A percentile compares a stretch with the other conserved stretches of the same genome.
These are phyloP conservation scores for Epizoanthus rinbou DNA, from an alignment of 92 coral and sea anemone species.

Conservation along the genomic window DNA sequence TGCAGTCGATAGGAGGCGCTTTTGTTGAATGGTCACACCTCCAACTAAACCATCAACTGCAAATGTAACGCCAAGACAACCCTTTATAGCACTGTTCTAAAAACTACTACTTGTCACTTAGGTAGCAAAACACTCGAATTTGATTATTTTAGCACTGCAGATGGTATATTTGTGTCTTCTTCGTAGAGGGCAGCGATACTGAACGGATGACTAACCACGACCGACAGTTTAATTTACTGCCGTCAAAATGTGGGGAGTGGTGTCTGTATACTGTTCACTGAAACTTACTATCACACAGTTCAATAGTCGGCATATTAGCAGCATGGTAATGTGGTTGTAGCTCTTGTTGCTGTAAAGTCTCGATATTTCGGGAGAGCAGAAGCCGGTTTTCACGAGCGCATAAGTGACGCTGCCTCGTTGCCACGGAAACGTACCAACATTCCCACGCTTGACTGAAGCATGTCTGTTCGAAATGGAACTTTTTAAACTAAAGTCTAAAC, in stretches of 20 bases:
- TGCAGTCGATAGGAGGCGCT: neutral
- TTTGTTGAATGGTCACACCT: no score
- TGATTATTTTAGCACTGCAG: neutral
- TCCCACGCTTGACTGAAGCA: no score
- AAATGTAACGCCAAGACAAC: neutral
- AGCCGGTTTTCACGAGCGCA: no score
- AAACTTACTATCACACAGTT: neutral
- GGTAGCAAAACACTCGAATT: constrained; percentile 3
- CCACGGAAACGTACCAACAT: no score
- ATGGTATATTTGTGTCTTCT: neutral
- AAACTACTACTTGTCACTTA: neutral
- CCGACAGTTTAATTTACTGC: neutral
- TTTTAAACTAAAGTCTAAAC: no score
- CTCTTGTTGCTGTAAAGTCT: no score
- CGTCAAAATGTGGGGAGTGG: neutral
- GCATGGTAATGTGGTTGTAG: no score
- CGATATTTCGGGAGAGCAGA: no score
- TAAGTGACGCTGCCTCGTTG: no score
- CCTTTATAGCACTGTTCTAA: neutral
- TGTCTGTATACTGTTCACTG: constrained; percentile 1
- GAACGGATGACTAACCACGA: neutral
- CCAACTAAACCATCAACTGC: no score
- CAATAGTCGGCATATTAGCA: neutral
- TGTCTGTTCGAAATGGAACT: no score
- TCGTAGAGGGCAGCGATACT: neutral